Evolutionary conservation across 2,888 invertebrate genomes (phyloP), one percentile per base, ranked within the genome.

Genomic region (Chironomus tentans): DNA sequence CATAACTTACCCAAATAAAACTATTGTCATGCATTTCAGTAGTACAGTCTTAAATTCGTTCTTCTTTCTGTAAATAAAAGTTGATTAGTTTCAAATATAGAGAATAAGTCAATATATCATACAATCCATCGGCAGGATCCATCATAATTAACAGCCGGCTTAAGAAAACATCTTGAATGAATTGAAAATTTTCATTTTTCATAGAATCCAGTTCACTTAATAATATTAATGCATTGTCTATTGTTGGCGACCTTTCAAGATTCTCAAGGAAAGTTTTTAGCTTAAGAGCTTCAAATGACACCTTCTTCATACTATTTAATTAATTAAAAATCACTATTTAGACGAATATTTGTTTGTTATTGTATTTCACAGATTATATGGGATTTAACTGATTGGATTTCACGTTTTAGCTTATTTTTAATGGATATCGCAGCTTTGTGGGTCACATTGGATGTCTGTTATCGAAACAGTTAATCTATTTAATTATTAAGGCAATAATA

Each of bases 21-120:
- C 82, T 78, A 3, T 83, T 80, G 48, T 80, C 38, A 84, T 78
- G 28, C 82, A 82, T 7, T 80, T 77, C 13, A 83, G 77, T 6
- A 83, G 78, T 1, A 80, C 79, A 4, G 81, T 80, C 75, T 82
- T 82, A 4, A 84, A 71, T 47, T 83, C 84, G 48, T 81, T 81
- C 69, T 80, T 79, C 28, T 80, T 80, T 1, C 83, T 83, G 38
- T 4, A 61, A 72, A 7, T 38, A 2, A 28, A 1, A 28, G 5
- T 10, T 38, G 4, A 10, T 38, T 65, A 65, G 4, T 3, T 4
- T 18, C 3, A 18, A 65, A 13, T 0, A 65, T 48, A 18, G 7
- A 6, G 21, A 1, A 21, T 2, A 12, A 5, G 5, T 18, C 18
- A 15, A 47, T 1, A 12, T 3, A 69, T 4, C 70, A 56, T 50